Conservation (phyloP, 2,888 invertebrate genomes). For the Andricus quercusramuli region DNA sequence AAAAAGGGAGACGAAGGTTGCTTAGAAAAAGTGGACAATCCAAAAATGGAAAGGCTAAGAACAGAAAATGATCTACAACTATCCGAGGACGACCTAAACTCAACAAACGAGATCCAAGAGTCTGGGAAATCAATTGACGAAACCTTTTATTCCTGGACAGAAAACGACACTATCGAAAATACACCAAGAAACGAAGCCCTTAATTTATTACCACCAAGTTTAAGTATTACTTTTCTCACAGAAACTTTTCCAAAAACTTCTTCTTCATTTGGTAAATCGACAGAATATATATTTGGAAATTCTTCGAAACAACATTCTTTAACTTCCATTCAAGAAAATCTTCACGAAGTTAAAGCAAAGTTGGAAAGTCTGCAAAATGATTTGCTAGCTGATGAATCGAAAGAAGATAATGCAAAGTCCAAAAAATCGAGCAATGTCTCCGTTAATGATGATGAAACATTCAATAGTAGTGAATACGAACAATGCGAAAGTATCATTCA, state of each 20-base stretch:
- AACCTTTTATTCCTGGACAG: background rate
- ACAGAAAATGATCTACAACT: conserved; percentile 3
- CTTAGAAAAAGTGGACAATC: background rate
- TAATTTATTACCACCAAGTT: conserved; percentile 45
- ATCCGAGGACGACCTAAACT: background rate
- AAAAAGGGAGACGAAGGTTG: conserved; percentile 8
- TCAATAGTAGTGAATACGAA: conserved; percentile 45
- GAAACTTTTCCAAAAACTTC: conserved; percentile 44
- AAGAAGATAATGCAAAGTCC: conserved; percentile 28
- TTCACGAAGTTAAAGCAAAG: conserved; percentile 62
- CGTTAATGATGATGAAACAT: conserved; percentile 12
- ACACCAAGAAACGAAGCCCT: conserved; percentile 20
- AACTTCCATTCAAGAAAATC: conserved; percentile 51
- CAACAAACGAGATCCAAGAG: background rate
- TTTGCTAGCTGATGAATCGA: conserved; percentile 56
- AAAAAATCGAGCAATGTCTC: background rate
- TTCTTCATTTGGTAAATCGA: conserved; percentile 15
- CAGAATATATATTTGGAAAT: conserved; percentile 15
- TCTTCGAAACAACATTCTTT: background rate
- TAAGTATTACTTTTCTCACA: conserved; percentile 50
- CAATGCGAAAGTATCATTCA: conserved; percentile 46
- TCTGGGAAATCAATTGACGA: conserved; percentile 42
- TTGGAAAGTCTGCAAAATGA: conserved; percentile 65
- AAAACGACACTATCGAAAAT: background rate
- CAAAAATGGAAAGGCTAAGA: conserved; percentile 22